A percentile compares a stretch with the other conserved stretches of the same genome.
Conservation (phyloP, 2,797 vertebrate species). For the Urocyon cinereoargenteus region DNA sequence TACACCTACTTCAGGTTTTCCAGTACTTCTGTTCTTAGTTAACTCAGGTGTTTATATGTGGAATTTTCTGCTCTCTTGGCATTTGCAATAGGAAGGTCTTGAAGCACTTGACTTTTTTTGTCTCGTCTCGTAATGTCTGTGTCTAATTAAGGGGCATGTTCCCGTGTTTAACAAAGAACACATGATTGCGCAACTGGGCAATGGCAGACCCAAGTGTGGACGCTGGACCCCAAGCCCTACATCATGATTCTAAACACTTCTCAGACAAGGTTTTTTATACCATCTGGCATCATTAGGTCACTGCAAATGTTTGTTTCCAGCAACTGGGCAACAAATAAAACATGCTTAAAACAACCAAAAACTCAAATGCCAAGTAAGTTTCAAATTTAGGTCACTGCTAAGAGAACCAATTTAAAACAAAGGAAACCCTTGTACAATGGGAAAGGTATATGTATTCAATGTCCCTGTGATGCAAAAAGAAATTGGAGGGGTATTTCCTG, state of each 20-base stretch:
- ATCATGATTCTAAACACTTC: background rate
- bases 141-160: constrained; percentile 8
- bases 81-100: constrained; percentile 5
- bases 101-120: background rate
- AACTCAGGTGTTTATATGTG: background rate
- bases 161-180: background rate
- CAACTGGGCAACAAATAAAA: constrained; percentile 54
- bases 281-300: constrained; percentile 41
- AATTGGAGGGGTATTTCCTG: background rate
- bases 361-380: background rate
- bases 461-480: background rate
- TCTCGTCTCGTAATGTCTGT: background rate
- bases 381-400: constrained; percentile 7
- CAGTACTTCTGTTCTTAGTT: background rate
- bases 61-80: constrained; percentile 44
- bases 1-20: constrained; percentile 16
- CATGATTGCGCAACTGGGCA: background rate
- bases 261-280: background rate
- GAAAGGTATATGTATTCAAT: background rate
- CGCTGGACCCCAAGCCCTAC: background rate
- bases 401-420: constrained; percentile 28
- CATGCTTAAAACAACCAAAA: constrained; percentile 43
- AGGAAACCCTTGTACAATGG: background rate
- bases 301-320: constrained; percentile 37
- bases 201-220: background rate